phyloP scores from a whole-genome alignment of 2,888 invertebrate species.

The Melanargia galathea region DNA sequence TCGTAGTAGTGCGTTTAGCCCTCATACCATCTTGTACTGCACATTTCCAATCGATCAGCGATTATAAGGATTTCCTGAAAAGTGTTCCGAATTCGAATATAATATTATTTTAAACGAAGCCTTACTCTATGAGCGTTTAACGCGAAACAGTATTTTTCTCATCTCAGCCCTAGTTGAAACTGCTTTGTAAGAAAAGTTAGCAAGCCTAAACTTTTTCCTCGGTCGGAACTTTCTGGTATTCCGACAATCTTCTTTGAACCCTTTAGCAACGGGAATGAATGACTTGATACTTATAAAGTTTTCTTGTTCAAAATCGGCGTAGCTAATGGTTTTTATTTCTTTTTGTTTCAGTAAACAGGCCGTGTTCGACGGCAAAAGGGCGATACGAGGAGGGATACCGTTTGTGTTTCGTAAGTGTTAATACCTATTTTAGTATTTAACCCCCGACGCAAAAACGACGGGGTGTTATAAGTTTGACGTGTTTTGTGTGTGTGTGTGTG shows the following conservation, averaged over 20 bases:
- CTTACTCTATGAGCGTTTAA: background rate
- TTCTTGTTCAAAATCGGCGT: conserved; percentile 21
- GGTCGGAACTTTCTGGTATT: conserved; percentile 33
- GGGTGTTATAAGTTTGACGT: no score
- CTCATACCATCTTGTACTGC: no score
- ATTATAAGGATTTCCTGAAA: background rate
- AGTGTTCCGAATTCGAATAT: background rate
- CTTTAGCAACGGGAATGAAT: conserved; percentile 29
- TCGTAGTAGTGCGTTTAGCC: no score
- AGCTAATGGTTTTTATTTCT: conserved; percentile 31
- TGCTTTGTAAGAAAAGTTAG: conserved; percentile 21
- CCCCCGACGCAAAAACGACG: no score
- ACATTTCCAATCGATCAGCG: background rate
- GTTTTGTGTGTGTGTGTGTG: no score
- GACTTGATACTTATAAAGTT: conserved; percentile 32
- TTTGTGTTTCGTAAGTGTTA: conserved; percentile 96
- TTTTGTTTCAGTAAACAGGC: conserved; percentile 90
- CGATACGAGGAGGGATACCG: conserved; percentile 97
- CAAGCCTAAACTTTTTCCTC: conserved; percentile 30
- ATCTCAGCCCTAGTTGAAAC: conserved; percentile 7
- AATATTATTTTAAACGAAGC: background rate
- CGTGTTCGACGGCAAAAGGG: conserved; percentile 97
- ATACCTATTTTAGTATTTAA: background rate
- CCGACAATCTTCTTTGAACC: conserved; percentile 44
- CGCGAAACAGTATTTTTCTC: conserved; percentile 11